Evolutionary conservation across 2,113 vertebrate genomes (phyloP).

Genomic region (Chamaetylas fuelleborni): DNA sequence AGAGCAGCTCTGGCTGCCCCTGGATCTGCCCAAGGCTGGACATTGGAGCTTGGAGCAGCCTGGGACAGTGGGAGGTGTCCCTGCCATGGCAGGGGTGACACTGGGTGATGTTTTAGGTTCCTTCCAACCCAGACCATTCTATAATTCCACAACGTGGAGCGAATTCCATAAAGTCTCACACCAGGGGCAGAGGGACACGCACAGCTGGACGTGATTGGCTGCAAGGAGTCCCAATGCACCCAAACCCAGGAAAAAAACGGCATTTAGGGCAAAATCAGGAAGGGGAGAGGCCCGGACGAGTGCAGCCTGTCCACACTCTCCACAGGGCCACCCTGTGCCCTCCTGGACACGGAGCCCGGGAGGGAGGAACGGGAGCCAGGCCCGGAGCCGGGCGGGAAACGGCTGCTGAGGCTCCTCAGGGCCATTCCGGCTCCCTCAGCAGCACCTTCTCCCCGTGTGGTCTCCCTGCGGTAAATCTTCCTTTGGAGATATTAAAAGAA

Average conservation of each 20-base stretch:
- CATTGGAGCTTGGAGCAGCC: rapidly evolving
- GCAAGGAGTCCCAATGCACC: rapidly evolving
- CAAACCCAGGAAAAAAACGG: rapidly evolving
- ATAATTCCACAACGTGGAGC: neutral
- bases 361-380: neutral
- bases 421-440: neutral
- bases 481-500: conserved; percentile 46
- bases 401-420: neutral
- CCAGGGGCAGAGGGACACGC: neutral
- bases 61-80: neutral
- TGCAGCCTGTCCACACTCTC: rapidly evolving
- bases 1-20: neutral
- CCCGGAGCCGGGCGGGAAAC: rapidly evolving
- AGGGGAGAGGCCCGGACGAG: neutral
- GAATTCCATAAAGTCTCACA: rapidly evolving
- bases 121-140: neutral
- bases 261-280: neutral
- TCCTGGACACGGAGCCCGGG: rapidly evolving
- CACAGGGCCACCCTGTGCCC: neutral
- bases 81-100: neutral
- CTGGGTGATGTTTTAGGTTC: neutral
- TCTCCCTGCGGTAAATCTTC: neutral
- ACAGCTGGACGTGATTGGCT: rapidly evolving
- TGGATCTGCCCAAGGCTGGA: neutral
- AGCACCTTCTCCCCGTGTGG: conserved; percentile 23